phyloP scores from a whole-genome alignment of 2,113 vertebrate genomes.

The Coreoperca whiteheadi region DNA sequence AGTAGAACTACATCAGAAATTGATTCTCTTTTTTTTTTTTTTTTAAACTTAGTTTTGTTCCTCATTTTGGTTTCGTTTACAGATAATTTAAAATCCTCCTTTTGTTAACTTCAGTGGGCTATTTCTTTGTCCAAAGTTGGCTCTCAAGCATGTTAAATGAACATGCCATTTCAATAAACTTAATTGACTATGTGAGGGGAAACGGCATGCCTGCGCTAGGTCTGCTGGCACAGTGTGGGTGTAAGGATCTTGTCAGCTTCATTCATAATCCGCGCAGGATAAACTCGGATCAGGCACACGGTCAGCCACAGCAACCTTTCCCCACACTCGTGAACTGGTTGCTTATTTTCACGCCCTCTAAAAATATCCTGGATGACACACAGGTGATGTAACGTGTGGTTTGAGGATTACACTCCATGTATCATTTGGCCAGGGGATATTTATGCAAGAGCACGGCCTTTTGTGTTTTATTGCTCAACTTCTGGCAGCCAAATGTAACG shows the following conservation, averaged over 20 bases:
- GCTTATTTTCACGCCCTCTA: slow-evolving; percentile 36
- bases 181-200: neutral
- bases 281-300: neutral
- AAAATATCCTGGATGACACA: slow-evolving; percentile 43
- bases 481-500: neutral
- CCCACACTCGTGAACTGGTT: neutral
- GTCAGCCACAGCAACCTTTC: slow-evolving; percentile 8
- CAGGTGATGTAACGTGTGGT: slow-evolving; percentile 45
- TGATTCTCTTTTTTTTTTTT: too few relatives aligned
- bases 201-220: neutral
- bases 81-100: neutral
- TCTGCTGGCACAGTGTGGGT: slow-evolving; percentile 27
- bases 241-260: slow-evolving; percentile 26
- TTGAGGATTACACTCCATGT: slow-evolving; percentile 7
- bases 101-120: neutral
- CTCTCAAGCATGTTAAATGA: neutral
- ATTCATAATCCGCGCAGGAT: slow-evolving; percentile 54
- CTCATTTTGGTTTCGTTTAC: neutral
- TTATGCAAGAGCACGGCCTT: neutral
- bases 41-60: neutral
- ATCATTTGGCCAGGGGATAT: neutral
- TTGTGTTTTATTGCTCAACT: neutral
- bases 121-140: neutral
- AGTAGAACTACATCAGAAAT: neutral
- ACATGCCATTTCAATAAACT: too few relatives aligned